Conservation (phyloP, 2,113 vertebrate genomes). For the Dromaius novaehollandiae region DNA sequence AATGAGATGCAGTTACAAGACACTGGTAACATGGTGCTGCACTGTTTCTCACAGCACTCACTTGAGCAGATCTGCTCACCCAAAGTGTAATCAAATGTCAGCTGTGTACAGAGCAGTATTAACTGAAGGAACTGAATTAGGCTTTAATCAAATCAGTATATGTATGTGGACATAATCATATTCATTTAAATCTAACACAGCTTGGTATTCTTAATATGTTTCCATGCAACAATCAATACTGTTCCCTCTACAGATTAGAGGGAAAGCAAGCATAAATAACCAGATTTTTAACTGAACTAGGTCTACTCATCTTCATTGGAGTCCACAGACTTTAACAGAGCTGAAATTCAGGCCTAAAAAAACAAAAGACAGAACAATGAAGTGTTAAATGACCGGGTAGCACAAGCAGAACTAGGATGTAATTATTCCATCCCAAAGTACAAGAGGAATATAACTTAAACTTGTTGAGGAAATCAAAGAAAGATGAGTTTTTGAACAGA, state of each 20-base stretch:
- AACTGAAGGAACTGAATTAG: background rate
- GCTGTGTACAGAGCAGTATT: background rate
- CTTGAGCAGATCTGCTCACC: fast-evolving
- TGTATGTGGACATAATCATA: background rate
- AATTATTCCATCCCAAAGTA: background rate
- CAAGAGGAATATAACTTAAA: background rate
- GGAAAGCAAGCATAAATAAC: background rate
- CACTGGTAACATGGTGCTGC: background rate
- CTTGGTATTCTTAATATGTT: background rate
- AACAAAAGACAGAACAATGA: background rate
- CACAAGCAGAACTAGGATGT: background rate
- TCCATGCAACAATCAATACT: background rate
- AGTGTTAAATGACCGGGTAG: background rate
- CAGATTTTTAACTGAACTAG: background rate
- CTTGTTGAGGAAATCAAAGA: background rate
- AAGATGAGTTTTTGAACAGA: background rate
- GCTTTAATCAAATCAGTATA: background rate
- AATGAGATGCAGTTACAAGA: background rate
- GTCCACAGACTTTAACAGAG: background rate
- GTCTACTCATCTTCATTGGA: background rate
- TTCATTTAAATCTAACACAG: background rate
- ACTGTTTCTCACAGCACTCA: background rate
- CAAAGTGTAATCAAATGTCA: background rate
- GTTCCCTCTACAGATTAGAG: background rate
- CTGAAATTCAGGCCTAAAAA: background rate